phyloP scores from a whole-genome alignment of 2,888 invertebrate species.

The Bombyx huttoni region DNA sequence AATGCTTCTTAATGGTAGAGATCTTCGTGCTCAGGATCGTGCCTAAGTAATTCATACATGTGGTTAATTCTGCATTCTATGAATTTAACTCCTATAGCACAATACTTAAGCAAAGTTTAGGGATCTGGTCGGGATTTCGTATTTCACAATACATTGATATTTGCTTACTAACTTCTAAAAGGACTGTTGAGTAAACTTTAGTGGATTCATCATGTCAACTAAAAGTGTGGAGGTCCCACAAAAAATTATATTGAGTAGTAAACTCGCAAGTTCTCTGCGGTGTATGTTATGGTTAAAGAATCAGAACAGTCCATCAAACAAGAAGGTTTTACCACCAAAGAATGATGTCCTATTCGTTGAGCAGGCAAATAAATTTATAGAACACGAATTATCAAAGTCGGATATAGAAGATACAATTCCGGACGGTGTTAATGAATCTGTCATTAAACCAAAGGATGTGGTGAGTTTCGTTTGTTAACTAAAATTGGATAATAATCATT shows the following conservation, averaged over 20 bases:
- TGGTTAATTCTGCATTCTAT: too few relatives aligned
- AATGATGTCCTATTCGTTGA: conserved; percentile 57
- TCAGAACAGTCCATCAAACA: conserved; percentile 43
- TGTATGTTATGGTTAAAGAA: conserved; percentile 56
- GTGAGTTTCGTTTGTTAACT: conserved; percentile 18
- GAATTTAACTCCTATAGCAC: too few relatives aligned
- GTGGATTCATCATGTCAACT: background rate
- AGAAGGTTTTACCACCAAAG: conserved; percentile 39
- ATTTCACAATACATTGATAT: too few relatives aligned
- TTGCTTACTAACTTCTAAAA: too few relatives aligned
- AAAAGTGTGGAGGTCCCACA: background rate
- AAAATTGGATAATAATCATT: too few relatives aligned
- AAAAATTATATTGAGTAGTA: background rate
- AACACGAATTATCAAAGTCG: conserved; percentile 36
- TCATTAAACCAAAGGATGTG: conserved; percentile 36
- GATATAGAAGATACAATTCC: conserved; percentile 56
- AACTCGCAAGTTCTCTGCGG: conserved; percentile 17
- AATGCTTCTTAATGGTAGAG: too few relatives aligned
- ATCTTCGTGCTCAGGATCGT: too few relatives aligned
- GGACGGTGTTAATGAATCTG: conserved; percentile 36
- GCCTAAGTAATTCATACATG: too few relatives aligned
- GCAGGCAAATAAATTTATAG: conserved; percentile 46
- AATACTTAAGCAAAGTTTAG: too few relatives aligned
- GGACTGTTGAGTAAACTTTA: too few relatives aligned
- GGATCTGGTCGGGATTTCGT: too few relatives aligned